Evolutionary conservation across 1,140 invertebrate genomes (phyloP), one percentile per base, ranked within the genome.

Genomic region (Geopemphigus sp.): DNA sequence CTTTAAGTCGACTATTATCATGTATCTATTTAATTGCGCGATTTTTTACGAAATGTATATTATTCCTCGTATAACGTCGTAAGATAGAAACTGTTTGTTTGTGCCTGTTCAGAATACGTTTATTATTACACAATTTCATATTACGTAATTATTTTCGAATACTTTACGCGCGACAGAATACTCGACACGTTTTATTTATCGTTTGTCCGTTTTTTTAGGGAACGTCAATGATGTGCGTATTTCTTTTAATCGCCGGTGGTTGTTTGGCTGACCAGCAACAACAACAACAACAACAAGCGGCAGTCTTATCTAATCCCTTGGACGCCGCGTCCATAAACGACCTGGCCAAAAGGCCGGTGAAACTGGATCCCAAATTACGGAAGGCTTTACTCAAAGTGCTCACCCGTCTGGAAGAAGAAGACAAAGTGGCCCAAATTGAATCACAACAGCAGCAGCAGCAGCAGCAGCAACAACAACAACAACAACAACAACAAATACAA

Each of bases 341-440:
- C 53, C 57, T 83, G 14, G 72, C 63, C 4, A 80, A 73, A 64
- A 68, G 80, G 14, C 81, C 83, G 6, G 86, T 90, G 0, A 88
- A 89, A 73, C 83, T 92, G 59, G 91, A 92, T 84, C 91, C 90
- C 54, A 90, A 89, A 59, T 87, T 92, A 64, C 86, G 91, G 8
- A 90, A 89, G 84, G 91, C 91, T 1, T 84, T 92, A n/a, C 84
- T 92, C 14, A 90, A 89, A 84, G 91, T 91, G 3, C 85, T 92
- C 0, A 89, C 88, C 61, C 90, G 92, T 81, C 84, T 92, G 50
- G 91, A 92, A 73, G 83, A 85, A 29, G 84, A 84, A n/a, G 83
- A 85, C 0, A 81, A 81, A 14, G 17, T 53, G 45, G 82, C 84
- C 0, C 32, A 66, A 45, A 5, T 66, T 17, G 50, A 82, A 74